A percentile compares a stretch with the other conserved stretches of the same genome.
These are phyloP conservation scores for Scytalopus superciliaris DNA, from an alignment of 2,113 vertebrate species.

Conservation along the genomic window DNA sequence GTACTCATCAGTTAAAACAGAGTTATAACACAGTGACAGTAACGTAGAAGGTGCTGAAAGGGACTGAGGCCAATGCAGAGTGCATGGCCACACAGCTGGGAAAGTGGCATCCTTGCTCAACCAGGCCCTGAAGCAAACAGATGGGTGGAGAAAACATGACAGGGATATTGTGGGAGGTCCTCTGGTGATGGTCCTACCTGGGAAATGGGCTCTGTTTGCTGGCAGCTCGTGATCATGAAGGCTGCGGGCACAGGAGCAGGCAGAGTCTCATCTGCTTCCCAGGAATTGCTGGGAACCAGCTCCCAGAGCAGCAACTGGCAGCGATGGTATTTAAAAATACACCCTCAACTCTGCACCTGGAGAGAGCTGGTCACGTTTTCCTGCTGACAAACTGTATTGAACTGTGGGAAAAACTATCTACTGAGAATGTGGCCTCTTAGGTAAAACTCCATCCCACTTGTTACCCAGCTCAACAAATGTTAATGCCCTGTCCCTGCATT, in stretches of 20 bases:
- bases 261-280: not conserved
- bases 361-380: not conserved
- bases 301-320: not conserved
- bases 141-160: not conserved
- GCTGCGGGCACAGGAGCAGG: not conserved
- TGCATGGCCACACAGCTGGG: not conserved
- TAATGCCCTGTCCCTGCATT: not conserved
- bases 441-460: not conserved
- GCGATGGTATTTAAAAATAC: not conserved
- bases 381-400: fast-evolving
- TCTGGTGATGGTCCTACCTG: not conserved
- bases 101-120: not conserved
- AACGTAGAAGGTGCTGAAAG: not conserved
- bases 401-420: not conserved
- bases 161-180: not conserved
- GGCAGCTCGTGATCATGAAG: not conserved
- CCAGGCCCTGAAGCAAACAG: not conserved
- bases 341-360: not conserved
- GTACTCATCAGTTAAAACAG: not conserved
- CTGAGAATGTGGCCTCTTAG: not conserved
- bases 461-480: not conserved
- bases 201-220: not conserved
- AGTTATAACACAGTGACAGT: not conserved
- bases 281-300: not conserved
- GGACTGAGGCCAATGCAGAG: not conserved